Evolutionary conservation across 2,113 vertebrate genomes (phyloP).

Genomic region (Coregonus clupeaformis): DNA sequence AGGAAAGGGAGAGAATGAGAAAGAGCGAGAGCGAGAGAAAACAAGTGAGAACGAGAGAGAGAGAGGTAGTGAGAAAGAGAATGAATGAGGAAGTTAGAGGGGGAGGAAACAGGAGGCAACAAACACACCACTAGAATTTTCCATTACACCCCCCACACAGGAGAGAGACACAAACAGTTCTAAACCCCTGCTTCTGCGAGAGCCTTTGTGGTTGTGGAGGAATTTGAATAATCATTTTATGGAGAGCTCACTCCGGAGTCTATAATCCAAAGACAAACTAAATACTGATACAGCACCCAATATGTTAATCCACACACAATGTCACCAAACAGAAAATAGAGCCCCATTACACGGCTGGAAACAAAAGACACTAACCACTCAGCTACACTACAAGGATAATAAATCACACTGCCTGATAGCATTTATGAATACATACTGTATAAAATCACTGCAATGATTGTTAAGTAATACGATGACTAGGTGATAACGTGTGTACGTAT

Average conservation of each 20-base stretch:
- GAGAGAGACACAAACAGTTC: background rate
- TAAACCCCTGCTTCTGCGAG: background rate
- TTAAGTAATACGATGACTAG: background rate
- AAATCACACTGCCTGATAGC: too few species aligned
- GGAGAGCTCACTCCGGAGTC: constrained; percentile 31
- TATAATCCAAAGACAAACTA: constrained; percentile 34
- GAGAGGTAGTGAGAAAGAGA: constrained; percentile 56
- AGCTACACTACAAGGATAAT: too few species aligned
- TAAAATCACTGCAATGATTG: too few species aligned
- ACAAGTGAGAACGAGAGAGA: background rate
- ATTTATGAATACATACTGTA: too few species aligned
- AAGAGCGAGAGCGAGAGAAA: constrained; percentile 58
- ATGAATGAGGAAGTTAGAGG: constrained; percentile 14
- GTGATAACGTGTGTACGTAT: background rate
- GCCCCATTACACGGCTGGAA: background rate
- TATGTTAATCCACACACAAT: constrained; percentile 19
- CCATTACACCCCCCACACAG: constrained; percentile 66
- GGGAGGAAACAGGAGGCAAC: constrained; percentile 59
- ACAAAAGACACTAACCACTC: too few species aligned
- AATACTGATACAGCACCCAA: constrained; percentile 7
- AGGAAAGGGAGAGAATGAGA: constrained; percentile 29
- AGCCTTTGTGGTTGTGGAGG: constrained; percentile 20
- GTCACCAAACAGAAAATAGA: constrained; percentile 7
- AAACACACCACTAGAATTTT: constrained; percentile 76
- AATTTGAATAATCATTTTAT: constrained; percentile 52